Evolutionary conservation across 2,888 invertebrate genomes (phyloP), one percentile per base, ranked within the genome.

Genomic region (Euzetes globulus): DNA sequence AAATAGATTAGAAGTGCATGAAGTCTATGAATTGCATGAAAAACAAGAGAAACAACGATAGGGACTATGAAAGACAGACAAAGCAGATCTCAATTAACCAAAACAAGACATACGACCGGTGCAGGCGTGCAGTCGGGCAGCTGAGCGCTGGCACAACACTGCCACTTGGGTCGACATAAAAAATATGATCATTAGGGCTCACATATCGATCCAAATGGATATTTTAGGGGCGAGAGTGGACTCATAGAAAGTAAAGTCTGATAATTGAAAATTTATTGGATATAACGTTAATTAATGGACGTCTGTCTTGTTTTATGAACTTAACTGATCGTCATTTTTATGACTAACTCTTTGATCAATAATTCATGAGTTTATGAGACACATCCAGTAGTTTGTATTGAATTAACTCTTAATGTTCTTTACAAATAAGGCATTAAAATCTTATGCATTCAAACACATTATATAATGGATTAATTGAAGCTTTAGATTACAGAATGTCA

Each of bases 271-370:
- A 65, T 65, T 65, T 41, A 65, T 41, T 11, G 41, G 9, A 55
- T 58, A 65, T 65, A 41, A 65, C 22, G 65, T 63, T 63, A 63
- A 63, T 63, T 63, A 63, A 63, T 63, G 63, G 41, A 65, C 65
- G 22, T 25, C 22, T 25, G 37, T 37, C 29, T 65, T 13, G 37
- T 65, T 65, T 65, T 37, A 37, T 65, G 41, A 65, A 37, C 37
- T 37, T 1, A 63, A 63, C 65, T 41, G 65, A 65, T 65, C 37
- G 3, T 37, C 65, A 33, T 65, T 65, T 65, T 65, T 65, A 65
- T 65, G 65, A 37, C n/a, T 19, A 4, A 60, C 41, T 9, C 41
- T 41, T n/a, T 65, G 22, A 65, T 65, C 65, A 65, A 65, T 65
- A 65, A 65, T 65, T 37, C 33, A 65, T 65, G 65, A 41, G 65